Base-by-base conservation (phyloP, 2,113 vertebrate species). In the Corydoras maculifer region DNA sequence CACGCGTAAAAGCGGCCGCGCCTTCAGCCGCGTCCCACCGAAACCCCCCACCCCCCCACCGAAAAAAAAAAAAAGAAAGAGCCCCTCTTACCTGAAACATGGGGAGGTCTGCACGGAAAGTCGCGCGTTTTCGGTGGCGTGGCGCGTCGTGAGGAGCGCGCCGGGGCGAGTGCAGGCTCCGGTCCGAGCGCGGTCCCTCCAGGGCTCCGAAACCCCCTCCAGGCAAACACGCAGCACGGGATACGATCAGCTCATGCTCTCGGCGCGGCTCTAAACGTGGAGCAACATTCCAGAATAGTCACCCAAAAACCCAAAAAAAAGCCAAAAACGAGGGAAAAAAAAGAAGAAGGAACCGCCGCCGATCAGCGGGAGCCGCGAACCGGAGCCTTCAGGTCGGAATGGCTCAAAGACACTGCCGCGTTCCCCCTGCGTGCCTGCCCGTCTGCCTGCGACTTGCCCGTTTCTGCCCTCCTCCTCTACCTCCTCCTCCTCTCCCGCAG, bases 221-320 rank as follows among this genome's bases (percentile, higher is more conserved):
- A 97, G 96, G 96, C 95, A 60, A 49, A 29, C 29, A 72, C 35
- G 9, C 25, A 94, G 95, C 96, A 94, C 94, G 96, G 95, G 94
- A 97, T 94, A 96, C 95, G 97, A 97, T 98, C 98, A 97, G 94
- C 95, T 96, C 94, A 93, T 94, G 93, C 92, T 94, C 93, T 94
- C n/a, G 92, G 92, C 92, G 92, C 86, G 91, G 91, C 92, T 94
- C 91, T 88, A 93, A 94, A 92, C 54, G 4, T 57, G 54, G 13
- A 57, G 54, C 13, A 93, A 68, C 92, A 95, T 94, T 91, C 91
- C 35, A 60, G 3, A 51, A 15, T 8, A 32, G 14, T 9, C 6
- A 30, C 18, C 18, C 18, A 25, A 25, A 25, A n/a, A n/a, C n/a
- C n/a, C n/a, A n/a, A 35, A 7, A 62, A n/a, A 4, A 32, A 31